Base-by-base conservation (phyloP, 2,797 vertebrate genomes). In the Falco peregrinus region DNA sequence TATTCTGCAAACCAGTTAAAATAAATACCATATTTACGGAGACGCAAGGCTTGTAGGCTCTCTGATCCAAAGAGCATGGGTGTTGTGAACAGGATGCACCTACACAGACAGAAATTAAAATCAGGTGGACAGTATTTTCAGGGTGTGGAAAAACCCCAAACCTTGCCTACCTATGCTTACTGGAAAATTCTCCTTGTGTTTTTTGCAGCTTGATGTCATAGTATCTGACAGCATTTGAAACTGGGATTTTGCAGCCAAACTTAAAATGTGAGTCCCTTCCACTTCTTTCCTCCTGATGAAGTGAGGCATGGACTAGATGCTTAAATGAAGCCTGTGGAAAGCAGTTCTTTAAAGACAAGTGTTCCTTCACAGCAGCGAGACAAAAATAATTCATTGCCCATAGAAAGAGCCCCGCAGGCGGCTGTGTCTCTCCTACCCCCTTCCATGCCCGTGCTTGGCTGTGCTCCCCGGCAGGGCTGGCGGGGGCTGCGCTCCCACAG, bases 401-500 rank as follows among this genome's bases (percentile, higher is more conserved):
- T 2, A 16, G 76, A 78, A 85, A 75, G 29, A 13, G 31, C 60
- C 47, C 29, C 1, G 4, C 43, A 19, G 79, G 50, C 3, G 2
- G 16, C 71, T 89, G 64, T 78, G 43, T 59, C 47, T 92, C 74
- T 75, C 65, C 54, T 73, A 10, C 61, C 25, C 50, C 37, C 57
- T 48, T 21, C 43, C 65, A 37, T 39, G 45, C 3, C 6, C 1
- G 1, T 63, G 11, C 82, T 84, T 89, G 92, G 93, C 75, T 0
- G 0, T 8, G 79, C 21, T 87, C 76, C 73, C 71, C 43, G 77
- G 67, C 65, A 59, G 69, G 61, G 22, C 25, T 81, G 65, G 28
- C 48, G 1, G 0, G 35, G n/a, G 74, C 80, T 43, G 47, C 74
- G 9, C 53, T 3, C 0, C 3, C 3, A 21, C 43, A 43, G 65